These are phyloP conservation scores for Chironomus riparius DNA, from an alignment of 2,888 invertebrate species.

Conservation along the genomic window DNA sequence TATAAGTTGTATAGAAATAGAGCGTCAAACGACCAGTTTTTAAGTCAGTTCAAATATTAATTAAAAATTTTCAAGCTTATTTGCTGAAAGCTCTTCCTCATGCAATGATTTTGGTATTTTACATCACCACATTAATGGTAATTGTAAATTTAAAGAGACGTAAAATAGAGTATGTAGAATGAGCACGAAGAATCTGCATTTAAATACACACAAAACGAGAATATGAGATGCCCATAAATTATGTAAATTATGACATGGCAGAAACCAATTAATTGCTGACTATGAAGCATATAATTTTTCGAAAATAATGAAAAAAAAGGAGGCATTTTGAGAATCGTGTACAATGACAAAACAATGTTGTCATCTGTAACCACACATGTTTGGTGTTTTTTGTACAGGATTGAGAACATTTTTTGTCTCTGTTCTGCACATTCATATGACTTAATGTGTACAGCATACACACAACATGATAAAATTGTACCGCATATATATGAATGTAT, in stretches of 20 bases:
- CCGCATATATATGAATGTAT: neutral
- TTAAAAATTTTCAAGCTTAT: neutral
- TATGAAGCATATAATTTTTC: neutral
- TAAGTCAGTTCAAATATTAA: too few species aligned
- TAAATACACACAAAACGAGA: neutral
- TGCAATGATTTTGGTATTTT: too few species aligned
- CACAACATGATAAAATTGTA: neutral
- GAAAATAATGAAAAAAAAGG: neutral
- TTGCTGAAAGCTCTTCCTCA: neutral
- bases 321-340: neutral
- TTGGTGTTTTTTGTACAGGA: neutral
- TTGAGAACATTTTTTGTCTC: neutral
- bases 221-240: neutral
- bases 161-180: neutral
- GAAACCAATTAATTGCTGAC: slow-evolving; percentile 6
- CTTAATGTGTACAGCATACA: neutral
- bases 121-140: too few species aligned
- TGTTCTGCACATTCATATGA: neutral
- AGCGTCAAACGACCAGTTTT: too few species aligned
- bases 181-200: neutral
- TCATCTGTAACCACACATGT: slow-evolving; percentile 10
- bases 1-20: too few species aligned
- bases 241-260: slow-evolving; percentile 8
- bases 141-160: too few species aligned
- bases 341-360: slow-evolving; percentile 10